Evolutionary conservation across 2,888 invertebrate genomes (phyloP), one percentile per base, ranked within the genome.

Genomic region (Netelia fuscicornis): DNA sequence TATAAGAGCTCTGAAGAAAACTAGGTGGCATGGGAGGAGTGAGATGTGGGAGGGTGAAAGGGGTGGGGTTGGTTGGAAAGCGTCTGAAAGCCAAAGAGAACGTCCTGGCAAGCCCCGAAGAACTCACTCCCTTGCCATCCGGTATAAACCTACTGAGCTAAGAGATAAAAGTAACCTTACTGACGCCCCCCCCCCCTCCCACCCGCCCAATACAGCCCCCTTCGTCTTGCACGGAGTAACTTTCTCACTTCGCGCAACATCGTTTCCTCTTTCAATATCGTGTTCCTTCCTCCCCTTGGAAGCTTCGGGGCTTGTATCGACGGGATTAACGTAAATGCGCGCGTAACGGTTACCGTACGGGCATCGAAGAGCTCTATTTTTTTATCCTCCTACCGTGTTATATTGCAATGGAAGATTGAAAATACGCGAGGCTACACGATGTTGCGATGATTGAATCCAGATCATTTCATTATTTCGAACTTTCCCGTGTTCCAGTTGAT

Each of bases 221-320:
- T 54, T 42, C 70, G 6, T 30, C 65, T 20, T 60, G 25, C 37
- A 62, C 62, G 17, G 72, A 80, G 68, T 54, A 83, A 80, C 76
- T 85, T 80, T 85, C 83, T 85, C 83, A 85, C 83, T 83, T 80
- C 62, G 42, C 75, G 13, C 67, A 67, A 72, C 64, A 82, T 44
- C 72, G 71, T 64, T 74, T 72, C 65, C 64, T 72, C 58, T 20
- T 65, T 42, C 30, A 23, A 48, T 25, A 20, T 65, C 25, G 23
- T 65, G n/a, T 54, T 17, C 64, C 11, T 11, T 42, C 25, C 30
- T 30, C 42, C 56, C 25, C 13, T 78, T 62, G 30, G n/a, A 44
- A 30, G 17, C 17, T 56, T 60, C 60, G 44, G 1, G 64, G 48
- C 64, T 67, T 54, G 72, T 70, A 85, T 82, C 75, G 75, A 71